Percentiles rank a stretch among this genome's conserved stretches.
phyloP scores from a whole-genome alignment of 2,888 invertebrate genomes.

The Eudasyphora cyanicolor region DNA sequence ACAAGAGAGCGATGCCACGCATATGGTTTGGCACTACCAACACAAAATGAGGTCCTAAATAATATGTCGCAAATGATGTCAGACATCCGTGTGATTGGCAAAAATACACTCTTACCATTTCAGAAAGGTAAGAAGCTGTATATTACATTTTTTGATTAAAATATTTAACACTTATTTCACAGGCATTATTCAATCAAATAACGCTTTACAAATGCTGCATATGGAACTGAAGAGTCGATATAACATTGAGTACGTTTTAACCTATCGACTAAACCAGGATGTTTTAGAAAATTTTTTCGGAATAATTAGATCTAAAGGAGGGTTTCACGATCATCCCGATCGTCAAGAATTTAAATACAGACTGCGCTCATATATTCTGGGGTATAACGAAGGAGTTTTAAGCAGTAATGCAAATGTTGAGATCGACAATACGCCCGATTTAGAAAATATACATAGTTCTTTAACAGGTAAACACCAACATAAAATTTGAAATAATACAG shows the following conservation, averaged over 20 bases:
- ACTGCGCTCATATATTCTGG: constrained; percentile 31
- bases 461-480: too few relatives aligned
- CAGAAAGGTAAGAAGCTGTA: constrained; percentile 33
- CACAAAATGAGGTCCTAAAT: constrained; percentile 34
- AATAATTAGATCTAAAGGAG: constrained; percentile 40
- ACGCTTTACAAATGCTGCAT: constrained; percentile 39
- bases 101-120: constrained; percentile 30
- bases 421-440: constrained; percentile 36
- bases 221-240: constrained; percentile 29
- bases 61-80: constrained; percentile 44
- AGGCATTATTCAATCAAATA: constrained; percentile 40
- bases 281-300: constrained; percentile 43
- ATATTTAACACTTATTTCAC: constrained; percentile 27
- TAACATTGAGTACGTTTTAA: constrained; percentile 19
- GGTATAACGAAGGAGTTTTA: constrained; percentile 34
- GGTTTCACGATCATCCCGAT: constrained; percentile 42
- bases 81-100: constrained; percentile 36
- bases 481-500: too few relatives aligned
- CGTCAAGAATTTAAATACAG: too few relatives aligned
- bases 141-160: constrained; percentile 22
- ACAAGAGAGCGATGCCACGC: constrained; percentile 28
- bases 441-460: too few relatives aligned
- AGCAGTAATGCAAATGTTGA: constrained; percentile 32
- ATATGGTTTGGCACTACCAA: constrained; percentile 25
- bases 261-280: too few relatives aligned